Evolutionary conservation across 1,140 invertebrate genomes (phyloP).

Genomic region (Lutraria rhynchaena): DNA sequence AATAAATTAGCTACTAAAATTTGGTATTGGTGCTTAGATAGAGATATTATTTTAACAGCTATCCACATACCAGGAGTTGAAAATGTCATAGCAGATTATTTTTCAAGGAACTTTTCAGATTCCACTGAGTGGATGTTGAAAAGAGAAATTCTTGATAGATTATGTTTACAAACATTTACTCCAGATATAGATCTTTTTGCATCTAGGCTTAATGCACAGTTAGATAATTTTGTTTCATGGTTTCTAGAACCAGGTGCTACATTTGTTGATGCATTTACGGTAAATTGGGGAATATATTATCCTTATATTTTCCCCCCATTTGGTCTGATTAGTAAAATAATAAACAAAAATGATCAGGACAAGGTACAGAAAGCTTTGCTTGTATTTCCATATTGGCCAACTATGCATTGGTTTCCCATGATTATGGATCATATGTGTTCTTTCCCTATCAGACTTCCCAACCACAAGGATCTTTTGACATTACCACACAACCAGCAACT

Average conservation of each 20-base stretch:
- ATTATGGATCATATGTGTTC: no score
- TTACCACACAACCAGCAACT: no score
- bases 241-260: no score
- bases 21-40: no score
- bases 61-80: constrained; percentile 7
- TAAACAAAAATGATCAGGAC: constrained; percentile 20
- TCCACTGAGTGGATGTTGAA: constrained; percentile 38
- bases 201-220: constrained; percentile 4
- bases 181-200: constrained; percentile 45
- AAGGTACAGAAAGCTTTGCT: constrained; percentile 2
- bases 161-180: constrained; percentile 20
- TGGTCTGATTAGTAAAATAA: background rate
- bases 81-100: constrained; percentile 26
- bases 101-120: constrained; percentile 26
- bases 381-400: no score
- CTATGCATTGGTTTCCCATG: no score
- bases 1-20: no score
- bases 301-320: constrained; percentile 45
- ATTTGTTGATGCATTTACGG: no score
- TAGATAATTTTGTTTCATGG: constrained; percentile 34
- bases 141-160: constrained; percentile 24
- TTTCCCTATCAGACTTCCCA: no score
- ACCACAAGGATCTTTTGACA: no score
- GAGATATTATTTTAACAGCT: constrained; percentile 26
- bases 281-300: background rate